Evolutionary conservation across 2,797 vertebrate genomes (phyloP), one percentile per base, ranked within the genome.

Genomic region (Sebastolobus alascanus): DNA sequence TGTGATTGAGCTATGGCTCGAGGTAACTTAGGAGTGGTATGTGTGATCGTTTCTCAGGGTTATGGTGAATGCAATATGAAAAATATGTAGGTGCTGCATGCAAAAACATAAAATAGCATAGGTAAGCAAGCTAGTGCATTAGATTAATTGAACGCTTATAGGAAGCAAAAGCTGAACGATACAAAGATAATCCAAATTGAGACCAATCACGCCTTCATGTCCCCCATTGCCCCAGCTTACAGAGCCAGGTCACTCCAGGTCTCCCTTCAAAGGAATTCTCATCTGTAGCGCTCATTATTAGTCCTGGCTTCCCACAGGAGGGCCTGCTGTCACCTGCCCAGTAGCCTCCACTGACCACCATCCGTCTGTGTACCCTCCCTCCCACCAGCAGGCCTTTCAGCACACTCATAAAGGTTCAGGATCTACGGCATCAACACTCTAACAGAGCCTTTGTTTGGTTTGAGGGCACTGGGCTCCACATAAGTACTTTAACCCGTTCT

Each of bases 241-340:
- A 81, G 71, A 88, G 86, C 72, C 6, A 43, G 93, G 91, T 92
- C 87, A 80, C 63, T 84, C 75, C 88, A 50, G 16, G 43, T 50
- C 89, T 84, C 33, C 84, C 90, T 93, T 95, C 92, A 95, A 94
- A 95, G 91, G 63, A 63, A 65, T 70, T 83, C 69, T 82, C 68
- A 52, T 87, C 88, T 92, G 86, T 56, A 74, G 79, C 22, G 22
- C 86, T 91, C 90, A 84, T 94, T 90, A 94, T 92, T 93, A 89
- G 68, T 82, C 75, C 71, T 46, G 10, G 22, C 75, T 77, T 86
- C 84, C 74, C 76, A 84, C 73, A 83, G 80, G 77, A 87, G 75
- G 61, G 68, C 61, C 70, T 8, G 68, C 84, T 87, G 80, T 89
- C 80, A 80, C 71, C 76, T 73, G 71, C 79, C 82, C 80, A 64